phyloP scores from a whole-genome alignment of 2,797 vertebrate species.

The Amniataba percoides region DNA sequence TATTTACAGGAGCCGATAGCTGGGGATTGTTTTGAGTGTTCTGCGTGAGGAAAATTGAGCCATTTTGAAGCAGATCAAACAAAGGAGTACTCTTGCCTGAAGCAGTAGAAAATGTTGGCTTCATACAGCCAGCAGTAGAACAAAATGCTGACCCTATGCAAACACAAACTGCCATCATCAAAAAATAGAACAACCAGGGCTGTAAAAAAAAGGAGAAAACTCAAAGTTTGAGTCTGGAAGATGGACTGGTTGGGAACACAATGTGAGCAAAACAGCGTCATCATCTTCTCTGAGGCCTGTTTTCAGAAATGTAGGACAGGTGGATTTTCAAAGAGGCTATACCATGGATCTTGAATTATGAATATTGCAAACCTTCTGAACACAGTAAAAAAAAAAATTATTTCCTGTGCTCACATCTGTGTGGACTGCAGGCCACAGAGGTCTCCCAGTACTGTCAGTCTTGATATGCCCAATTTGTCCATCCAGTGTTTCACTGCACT shows the following conservation, averaged over 20 bases:
- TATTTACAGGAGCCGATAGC: slow-evolving; percentile 7
- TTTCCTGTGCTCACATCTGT: background rate
- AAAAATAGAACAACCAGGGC: slow-evolving; percentile 47
- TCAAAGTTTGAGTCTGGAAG: slow-evolving; percentile 17
- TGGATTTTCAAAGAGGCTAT: slow-evolving; percentile 25
- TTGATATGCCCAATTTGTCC: slow-evolving; percentile 5
- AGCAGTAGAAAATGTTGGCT: slow-evolving; percentile 46
- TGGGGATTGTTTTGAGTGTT: slow-evolving; percentile 29
- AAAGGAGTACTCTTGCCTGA: slow-evolving; percentile 30
- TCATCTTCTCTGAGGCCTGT: slow-evolving; percentile 21
- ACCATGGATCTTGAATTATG: background rate
- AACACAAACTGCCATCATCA: slow-evolving; percentile 62
- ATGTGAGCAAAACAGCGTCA: slow-evolving; percentile 29
- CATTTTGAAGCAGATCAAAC: slow-evolving; percentile 45
- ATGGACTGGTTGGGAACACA: slow-evolving; percentile 43
- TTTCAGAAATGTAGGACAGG: slow-evolving; percentile 31
- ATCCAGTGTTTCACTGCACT: slow-evolving; percentile 1
- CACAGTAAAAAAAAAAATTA: background rate
- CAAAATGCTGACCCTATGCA: slow-evolving; percentile 66
- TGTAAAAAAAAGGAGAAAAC: background rate
- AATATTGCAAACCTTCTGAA: background rate
- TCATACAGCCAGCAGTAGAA: slow-evolving; percentile 45
- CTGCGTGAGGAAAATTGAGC: slow-evolving; percentile 29
- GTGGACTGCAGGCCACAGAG: background rate
- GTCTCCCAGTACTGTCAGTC: background rate